Percentiles rank a stretch among this genome's conserved stretches.
These are phyloP conservation scores for Hippocampus abdominalis DNA, from an alignment of 2,113 vertebrate genomes.

Conservation along the genomic window DNA sequence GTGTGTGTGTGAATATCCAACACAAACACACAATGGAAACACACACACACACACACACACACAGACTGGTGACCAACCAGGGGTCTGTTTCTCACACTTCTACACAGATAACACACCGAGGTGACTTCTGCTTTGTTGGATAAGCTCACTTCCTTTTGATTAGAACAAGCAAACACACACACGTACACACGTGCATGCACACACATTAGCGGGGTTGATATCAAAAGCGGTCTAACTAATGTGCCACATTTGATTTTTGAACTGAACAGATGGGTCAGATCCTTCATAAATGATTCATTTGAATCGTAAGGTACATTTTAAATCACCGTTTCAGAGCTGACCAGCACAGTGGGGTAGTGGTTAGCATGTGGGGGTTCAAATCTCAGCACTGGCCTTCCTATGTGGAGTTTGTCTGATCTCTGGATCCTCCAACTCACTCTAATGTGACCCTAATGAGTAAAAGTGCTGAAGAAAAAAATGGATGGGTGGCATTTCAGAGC, in stretches of 20 bases:
- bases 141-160: constrained; percentile 52
- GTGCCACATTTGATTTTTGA: no score
- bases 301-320: not conserved
- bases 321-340: not conserved
- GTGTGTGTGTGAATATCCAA: constrained; percentile 11
- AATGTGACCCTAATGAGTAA: not conserved
- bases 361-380: not conserved
- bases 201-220: not conserved
- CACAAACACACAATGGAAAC: constrained; percentile 9
- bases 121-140: constrained; percentile 49
- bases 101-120: constrained; percentile 50
- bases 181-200: not conserved
- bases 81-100: constrained; percentile 59
- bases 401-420: no score
- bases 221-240: no score
- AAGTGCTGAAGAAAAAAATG: not conserved
- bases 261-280: no score
- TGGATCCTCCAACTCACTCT: not conserved
- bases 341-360: constrained; percentile 33
- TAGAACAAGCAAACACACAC: constrained; percentile 17
- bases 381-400: no score
- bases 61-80: constrained; percentile 26
- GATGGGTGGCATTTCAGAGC: not conserved
- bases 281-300: no score
- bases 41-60: constrained; percentile 15